phyloP scores from a whole-genome alignment of 2,113 vertebrate species.

The Gobiocypris rarus region DNA sequence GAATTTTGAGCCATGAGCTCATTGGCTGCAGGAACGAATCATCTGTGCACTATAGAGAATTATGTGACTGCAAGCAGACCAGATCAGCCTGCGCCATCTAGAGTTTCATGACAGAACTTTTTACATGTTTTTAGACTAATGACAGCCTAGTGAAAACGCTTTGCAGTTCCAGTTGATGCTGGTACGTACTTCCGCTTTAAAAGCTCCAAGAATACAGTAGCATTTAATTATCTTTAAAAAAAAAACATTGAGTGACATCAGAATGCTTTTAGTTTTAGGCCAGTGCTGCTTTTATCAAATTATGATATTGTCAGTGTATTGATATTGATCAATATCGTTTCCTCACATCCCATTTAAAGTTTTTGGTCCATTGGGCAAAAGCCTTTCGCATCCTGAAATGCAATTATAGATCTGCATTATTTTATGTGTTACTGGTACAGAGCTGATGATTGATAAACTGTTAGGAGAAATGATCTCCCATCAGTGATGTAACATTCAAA shows the following conservation, averaged over 20 bases:
- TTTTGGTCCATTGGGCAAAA: not conserved
- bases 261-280: conserved; percentile 60
- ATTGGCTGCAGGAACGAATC: no score
- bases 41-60: no score
- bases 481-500: not conserved
- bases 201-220: not conserved
- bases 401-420: not conserved
- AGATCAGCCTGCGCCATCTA: no score
- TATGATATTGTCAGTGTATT: conserved; percentile 27
- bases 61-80: no score
- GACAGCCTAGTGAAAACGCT: not conserved
- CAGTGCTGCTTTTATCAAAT: conserved; percentile 52
- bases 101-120: no score
- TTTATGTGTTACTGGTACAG: conserved; percentile 1
- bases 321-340: conserved; percentile 17
- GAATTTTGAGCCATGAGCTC: no score
- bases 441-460: not conserved
- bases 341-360: not conserved
- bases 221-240: not conserved
- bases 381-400: conserved; percentile 8
- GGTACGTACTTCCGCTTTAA: not conserved
- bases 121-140: not conserved
- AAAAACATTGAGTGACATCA: conserved; percentile 2
- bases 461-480: not conserved
- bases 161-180: not conserved